phyloP scores from a whole-genome alignment of 2,113 vertebrate genomes.

The Campylorhamphus procurvoides region DNA sequence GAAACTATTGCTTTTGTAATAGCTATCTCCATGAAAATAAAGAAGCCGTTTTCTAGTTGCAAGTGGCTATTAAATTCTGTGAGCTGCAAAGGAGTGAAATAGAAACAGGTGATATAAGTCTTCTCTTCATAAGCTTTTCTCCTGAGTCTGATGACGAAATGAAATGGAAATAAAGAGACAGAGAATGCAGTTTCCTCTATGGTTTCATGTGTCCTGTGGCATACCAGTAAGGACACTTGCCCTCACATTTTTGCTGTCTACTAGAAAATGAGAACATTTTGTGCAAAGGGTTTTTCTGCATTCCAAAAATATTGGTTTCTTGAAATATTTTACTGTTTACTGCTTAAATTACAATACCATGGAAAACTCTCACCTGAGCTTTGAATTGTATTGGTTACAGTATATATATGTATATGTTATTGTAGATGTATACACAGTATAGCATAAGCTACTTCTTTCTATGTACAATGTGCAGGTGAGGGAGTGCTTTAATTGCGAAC shows the following conservation, averaged over 20 bases:
- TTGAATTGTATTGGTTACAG: background rate
- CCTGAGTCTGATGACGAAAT: background rate
- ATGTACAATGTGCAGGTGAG: background rate
- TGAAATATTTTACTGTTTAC: background rate
- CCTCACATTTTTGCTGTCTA: background rate
- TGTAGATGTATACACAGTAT: background rate
- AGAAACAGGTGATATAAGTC: background rate
- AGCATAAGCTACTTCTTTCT: background rate
- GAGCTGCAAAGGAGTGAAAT: background rate
- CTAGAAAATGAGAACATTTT: background rate
- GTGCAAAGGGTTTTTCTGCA: background rate
- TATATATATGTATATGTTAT: background rate
- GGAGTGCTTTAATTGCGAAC: background rate
- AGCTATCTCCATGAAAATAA: background rate
- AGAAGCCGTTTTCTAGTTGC: background rate
- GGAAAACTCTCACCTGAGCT: background rate
- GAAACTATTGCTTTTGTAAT: background rate
- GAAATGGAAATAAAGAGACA: background rate
- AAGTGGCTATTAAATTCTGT: background rate
- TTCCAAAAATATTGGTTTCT: background rate
- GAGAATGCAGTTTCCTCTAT: background rate
- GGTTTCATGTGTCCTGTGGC: background rate
- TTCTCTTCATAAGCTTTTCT: background rate
- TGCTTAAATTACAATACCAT: background rate
- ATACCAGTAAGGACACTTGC: no score